Percentiles rank a stretch among this genome's conserved stretches.
phyloP scores from a whole-genome alignment of 2,113 vertebrate genomes.

The Gila orcuttii region DNA sequence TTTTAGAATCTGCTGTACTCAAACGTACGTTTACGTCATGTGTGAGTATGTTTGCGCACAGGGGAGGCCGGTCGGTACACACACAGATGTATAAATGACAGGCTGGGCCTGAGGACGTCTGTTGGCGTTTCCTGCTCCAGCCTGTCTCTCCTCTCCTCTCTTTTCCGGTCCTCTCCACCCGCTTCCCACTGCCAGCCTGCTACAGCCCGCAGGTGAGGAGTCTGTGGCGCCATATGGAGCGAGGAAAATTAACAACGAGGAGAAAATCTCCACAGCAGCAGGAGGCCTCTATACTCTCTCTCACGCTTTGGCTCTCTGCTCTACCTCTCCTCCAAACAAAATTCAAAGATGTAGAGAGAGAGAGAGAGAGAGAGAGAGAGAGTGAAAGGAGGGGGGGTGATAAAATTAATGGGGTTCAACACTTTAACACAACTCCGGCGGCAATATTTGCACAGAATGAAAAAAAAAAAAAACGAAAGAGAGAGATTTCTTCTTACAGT shows the following conservation, averaged over 20 bases:
- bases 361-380: conserved; percentile 51
- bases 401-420: conserved; percentile 99
- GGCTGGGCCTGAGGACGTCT: conserved; percentile 95
- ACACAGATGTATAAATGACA: conserved; percentile 98
- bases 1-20: conserved; percentile 28
- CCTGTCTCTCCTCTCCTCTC: conserved; percentile 48
- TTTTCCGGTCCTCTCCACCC: conserved; percentile 53
- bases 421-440: conserved; percentile 95
- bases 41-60: conserved; percentile 36
- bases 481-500: conserved; percentile 79
- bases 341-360: conserved; percentile 94
- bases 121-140: conserved; percentile 81
- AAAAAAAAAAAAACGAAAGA: conserved; percentile 58
- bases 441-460: conserved; percentile 92
- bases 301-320: conserved; percentile 36
- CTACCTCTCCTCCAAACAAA: conserved; percentile 85
- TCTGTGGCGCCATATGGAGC: conserved; percentile 99
- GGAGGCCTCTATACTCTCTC: conserved; percentile 82
- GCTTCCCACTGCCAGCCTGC: conserved; percentile 82
- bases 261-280: conserved; percentile 96
- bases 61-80: conserved; percentile 62
- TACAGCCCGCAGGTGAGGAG: conserved; percentile 99
- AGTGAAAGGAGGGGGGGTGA: conserved; percentile 74
- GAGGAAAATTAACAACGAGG: conserved; percentile 99
- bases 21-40: neutral